Base-by-base conservation (phyloP, 1,140 invertebrate genomes). In the Pogonognathellus flavescens region DNA sequence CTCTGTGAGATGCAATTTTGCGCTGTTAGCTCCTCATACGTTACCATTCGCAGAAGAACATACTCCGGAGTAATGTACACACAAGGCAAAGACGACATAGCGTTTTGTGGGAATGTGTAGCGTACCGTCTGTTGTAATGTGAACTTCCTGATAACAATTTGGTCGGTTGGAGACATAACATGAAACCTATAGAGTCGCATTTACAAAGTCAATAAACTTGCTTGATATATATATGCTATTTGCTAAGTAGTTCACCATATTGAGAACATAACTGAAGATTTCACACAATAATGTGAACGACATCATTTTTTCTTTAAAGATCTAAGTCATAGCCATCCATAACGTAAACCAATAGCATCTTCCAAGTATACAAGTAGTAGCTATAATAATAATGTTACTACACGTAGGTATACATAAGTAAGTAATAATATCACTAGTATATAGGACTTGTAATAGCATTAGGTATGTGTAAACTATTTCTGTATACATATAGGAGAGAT, bases 91-190 rank as follows among this genome's bases (percentile, higher is more conserved):
- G 6, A 41, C 31, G 31, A 6, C 2, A 3, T 41, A 41, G 6
- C 2, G 31, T 41, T 41, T 41, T 41, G 31, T 41, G 31, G 31
- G 31, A 41, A 41, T 41, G 31, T 41, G 31, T 41, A 11, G 6
- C 60, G 20, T 16, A 25, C 20, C 25, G 20, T 31, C 2, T 66
- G 25, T 25, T 20, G 22, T 66, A 66, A 66, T 66, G 25, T 66
- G 20, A 22, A 66, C 60, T 66, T 66, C 60, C 60, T 66, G 60
- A 66, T 66, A 66, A 66, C 60, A 20, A 66, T 66, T 31, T 66
- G 18, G 11, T 13, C 10, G 6, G 18, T 66, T 9, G 60, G 0
- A n/a, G 60, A 66, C 60, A 66, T 25, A 66, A 66, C 31, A 66
- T 66, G 13, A 20, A 13, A 18, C 20, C 9, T 66, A 22, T 66